Conservation (phyloP, 1,140 invertebrate species). For the Mizuhopecten yessoensis region DNA sequence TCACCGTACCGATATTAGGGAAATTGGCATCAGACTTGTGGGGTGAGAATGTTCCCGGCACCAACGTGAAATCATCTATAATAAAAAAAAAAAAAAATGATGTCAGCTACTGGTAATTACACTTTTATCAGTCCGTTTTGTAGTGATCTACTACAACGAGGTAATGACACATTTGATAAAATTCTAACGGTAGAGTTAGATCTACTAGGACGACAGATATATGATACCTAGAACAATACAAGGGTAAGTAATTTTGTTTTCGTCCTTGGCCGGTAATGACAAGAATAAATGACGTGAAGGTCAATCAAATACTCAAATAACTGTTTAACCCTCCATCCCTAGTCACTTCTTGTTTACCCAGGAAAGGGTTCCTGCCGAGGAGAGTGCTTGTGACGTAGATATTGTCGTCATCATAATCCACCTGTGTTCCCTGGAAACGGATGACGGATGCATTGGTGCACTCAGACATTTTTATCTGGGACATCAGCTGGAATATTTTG, state of each 20-base stretch:
- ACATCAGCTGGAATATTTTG: constrained; percentile 46
- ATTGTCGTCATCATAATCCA: constrained; percentile 55
- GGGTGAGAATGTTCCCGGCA: constrained; percentile 47
- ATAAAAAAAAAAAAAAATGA: not conserved
- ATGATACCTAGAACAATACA: no score
- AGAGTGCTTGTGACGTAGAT: constrained; percentile 57
- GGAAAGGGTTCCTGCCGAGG: constrained; percentile 45
- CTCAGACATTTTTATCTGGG: not conserved
- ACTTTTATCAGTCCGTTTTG: no score
- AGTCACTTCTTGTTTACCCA: constrained; percentile 54
- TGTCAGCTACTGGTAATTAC: no score
- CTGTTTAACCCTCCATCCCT: no score
- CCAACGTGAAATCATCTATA: constrained; percentile 55
- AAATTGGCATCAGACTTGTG: constrained; percentile 47
- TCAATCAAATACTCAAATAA: no score
- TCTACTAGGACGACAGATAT: no score
- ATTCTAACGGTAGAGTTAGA: no score
- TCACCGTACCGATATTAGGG: constrained; percentile 40
- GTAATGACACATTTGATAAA: no score
- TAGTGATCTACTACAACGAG: no score
- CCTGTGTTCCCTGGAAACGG: constrained; percentile 41
- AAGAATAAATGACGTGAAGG: no score
- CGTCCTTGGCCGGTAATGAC: no score
- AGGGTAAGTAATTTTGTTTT: no score
- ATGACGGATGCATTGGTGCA: constrained; percentile 42